Conservation (phyloP, 2,113 vertebrate genomes). For the Calonectris borealis region DNA sequence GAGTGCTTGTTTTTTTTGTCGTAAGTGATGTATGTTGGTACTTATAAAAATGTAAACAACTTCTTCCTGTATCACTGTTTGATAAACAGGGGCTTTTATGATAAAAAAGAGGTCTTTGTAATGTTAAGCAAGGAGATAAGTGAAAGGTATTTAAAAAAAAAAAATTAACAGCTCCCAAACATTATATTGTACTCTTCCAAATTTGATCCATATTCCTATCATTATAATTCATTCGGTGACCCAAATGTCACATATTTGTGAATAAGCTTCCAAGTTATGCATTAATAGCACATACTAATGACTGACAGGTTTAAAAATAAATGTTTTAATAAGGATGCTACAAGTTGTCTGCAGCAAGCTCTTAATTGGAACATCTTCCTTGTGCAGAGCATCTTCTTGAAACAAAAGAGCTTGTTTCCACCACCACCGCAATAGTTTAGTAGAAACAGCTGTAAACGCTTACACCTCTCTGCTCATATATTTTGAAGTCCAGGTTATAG, state of each 20-base stretch:
- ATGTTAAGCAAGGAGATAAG: constrained; percentile 56
- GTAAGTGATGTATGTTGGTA: constrained; percentile 85
- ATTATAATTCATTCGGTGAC: constrained; percentile 39
- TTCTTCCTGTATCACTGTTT: constrained; percentile 79
- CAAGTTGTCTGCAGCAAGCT: constrained; percentile 12
- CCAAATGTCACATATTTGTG: constrained; percentile 36
- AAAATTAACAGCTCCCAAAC: not conserved
- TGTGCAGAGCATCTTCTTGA: constrained; percentile 1
- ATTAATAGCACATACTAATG: constrained; percentile 8
- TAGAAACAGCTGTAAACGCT: not conserved
- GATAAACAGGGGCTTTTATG: constrained; percentile 77
- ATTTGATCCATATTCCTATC: not conserved
- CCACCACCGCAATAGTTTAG: not conserved
- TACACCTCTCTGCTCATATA: not conserved
- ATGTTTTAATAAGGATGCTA: constrained; percentile 32
- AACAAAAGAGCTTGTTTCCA: not conserved
- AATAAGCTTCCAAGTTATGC: not conserved
- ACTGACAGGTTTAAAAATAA: constrained; percentile 57
- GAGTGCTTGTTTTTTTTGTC: constrained; percentile 85
- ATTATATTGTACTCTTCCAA: constrained; percentile 1
- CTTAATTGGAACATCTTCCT: constrained; percentile 17
- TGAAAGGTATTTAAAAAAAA: constrained; percentile 34
- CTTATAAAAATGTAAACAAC: constrained; percentile 85
- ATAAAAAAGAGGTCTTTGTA: constrained; percentile 72
- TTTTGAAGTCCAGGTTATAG: not conserved